Base-by-base conservation (phyloP, 2,797 vertebrate genomes). In the Selene dorsalis region DNA sequence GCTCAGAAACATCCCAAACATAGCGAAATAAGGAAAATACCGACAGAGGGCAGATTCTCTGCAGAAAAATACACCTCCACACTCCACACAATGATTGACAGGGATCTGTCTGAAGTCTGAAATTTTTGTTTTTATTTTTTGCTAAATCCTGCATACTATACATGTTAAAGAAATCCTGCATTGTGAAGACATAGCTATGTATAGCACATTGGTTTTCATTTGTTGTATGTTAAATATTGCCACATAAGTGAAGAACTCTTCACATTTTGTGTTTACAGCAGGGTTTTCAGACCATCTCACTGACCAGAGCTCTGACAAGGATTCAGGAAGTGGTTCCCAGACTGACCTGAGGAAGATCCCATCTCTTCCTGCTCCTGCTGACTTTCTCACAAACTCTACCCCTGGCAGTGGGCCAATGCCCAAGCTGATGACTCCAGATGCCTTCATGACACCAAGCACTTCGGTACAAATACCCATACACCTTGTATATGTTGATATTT, bases 361-460 rank as follows among this genome's bases (percentile, higher is more conserved):
- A 0, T 94, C 96, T 0, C 95, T 98, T 69, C 96, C 98, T 0
- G 90, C 95, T 18, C 96, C 97, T 0, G 90, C 96, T 6, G 97
- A 99, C 88, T 99, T 98, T 70, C 92, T 99, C 14, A 94, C 95
- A 16, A 93, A 95, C 60, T 93, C 95, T 0, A 77, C 66, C 14
- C 6, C 67, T 8, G 47, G 38, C 58, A 94, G 85, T 1, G 96
- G 95, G 3, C 83, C 89, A 30, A 97, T 97, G 90, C 96, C 96
- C 30, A 98, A 98, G 85, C 89, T 99, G 75, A 99, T 99, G 98
- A 99, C 98, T 71, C 98, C 98, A 0, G 98, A 99, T 7, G 98
- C 98, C 13, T 99, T 99, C 91, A 98, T 99, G 97, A 98, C 97
- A 39, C 96, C 98, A 0, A 99, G 96, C 84, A 84, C 96, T 80